These are phyloP conservation scores for Hippolais icterina DNA, from an alignment of 2,113 vertebrate genomes.

Conservation along the genomic window DNA sequence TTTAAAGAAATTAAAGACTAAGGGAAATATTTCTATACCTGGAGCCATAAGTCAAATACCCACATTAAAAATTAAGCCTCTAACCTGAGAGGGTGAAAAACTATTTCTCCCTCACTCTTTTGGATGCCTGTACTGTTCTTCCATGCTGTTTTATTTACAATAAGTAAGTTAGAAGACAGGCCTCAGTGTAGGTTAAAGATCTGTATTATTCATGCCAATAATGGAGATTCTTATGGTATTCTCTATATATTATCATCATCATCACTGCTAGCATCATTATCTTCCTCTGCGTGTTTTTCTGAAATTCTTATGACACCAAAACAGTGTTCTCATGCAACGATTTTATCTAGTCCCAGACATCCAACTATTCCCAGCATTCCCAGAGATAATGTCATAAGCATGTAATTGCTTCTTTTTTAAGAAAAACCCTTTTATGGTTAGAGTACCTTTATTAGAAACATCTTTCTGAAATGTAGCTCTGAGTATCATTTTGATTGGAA, in stretches of 20 bases:
- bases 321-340: rapidly evolving
- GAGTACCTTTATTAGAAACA: rapidly evolving
- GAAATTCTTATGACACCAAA: background rate
- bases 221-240: background rate
- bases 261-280: too few species aligned
- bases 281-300: background rate
- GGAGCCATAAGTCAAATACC: background rate
- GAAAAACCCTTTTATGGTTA: background rate
- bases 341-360: background rate
- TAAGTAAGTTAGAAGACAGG: rapidly evolving
- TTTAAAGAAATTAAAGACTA: background rate
- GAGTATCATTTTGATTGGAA: background rate
- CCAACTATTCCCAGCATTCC: rapidly evolving
- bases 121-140: background rate
- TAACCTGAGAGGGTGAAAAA: background rate
- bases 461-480: background rate
- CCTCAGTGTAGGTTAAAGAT: too few species aligned
- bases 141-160: background rate
- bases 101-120: background rate
- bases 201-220: background rate
- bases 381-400: background rate
- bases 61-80: background rate
- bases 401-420: background rate
- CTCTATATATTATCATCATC: background rate
- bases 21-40: background rate